Conservation (phyloP, 2,888 invertebrate genomes). For the Seira ritae region DNA sequence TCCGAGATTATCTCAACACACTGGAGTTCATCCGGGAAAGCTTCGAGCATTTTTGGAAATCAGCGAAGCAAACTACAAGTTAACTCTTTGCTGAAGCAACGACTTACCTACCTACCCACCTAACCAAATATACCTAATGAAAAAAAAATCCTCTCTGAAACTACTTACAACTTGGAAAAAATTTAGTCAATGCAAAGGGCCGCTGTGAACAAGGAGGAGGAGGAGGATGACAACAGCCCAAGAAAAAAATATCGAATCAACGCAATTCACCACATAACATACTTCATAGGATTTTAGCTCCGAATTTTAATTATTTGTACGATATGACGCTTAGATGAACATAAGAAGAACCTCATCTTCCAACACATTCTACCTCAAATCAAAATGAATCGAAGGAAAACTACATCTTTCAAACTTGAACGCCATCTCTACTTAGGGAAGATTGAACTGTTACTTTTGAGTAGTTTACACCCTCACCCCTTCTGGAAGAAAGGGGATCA, state of each 20-base stretch:
- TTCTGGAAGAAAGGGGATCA: too few relatives aligned
- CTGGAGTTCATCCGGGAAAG: conserved; percentile 80
- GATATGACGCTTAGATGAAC: conserved; percentile 9
- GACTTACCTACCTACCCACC: neutral
- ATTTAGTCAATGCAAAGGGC: neutral
- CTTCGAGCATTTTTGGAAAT: conserved; percentile 74
- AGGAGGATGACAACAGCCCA: too few relatives aligned
- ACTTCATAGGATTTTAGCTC: neutral
- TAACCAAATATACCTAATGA: neutral
- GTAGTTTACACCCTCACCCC: too few relatives aligned
- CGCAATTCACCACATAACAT: neutral
- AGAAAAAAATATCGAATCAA: neutral
- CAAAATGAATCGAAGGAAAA: neutral
- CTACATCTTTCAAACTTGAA: neutral
- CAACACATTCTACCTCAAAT: conserved; percentile 6
- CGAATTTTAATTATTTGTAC: neutral
- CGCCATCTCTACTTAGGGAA: neutral
- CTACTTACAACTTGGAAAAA: neutral
- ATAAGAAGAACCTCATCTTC: conserved; percentile 3
- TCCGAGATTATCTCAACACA: conserved; percentile 81
- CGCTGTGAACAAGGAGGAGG: neutral
- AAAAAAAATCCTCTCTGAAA: neutral
- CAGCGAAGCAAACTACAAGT: conserved; percentile 26
- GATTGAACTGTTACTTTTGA: too few relatives aligned
- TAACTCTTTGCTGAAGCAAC: neutral